These are phyloP conservation scores for Macropis europaea DNA, from an alignment of 2,888 invertebrate genomes.

Conservation along the genomic window DNA sequence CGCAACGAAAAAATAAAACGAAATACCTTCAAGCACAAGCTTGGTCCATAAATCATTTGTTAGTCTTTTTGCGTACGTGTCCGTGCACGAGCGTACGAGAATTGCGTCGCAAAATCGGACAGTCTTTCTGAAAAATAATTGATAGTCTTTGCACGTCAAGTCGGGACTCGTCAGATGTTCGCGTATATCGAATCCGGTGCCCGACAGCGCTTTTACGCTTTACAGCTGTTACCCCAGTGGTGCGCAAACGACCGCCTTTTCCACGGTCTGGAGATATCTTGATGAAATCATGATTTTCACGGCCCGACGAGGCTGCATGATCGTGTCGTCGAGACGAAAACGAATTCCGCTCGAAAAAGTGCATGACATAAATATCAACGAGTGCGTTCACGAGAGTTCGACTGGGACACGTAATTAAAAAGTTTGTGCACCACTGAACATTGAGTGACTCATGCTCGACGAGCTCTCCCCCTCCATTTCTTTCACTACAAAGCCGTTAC, in stretches of 20 bases:
- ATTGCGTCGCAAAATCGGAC: background rate
- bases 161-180: slow-evolving; percentile 2
- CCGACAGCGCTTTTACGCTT: slow-evolving; percentile 31
- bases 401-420: slow-evolving; percentile 14
- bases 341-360: background rate
- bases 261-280: background rate
- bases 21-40: too few relatives aligned
- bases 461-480: slow-evolving; percentile 13
- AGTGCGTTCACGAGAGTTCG: background rate
- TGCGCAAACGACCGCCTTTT: slow-evolving; percentile 12
- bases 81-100: too few relatives aligned
- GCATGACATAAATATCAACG: background rate
- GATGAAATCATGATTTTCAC: background rate
- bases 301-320: background rate
- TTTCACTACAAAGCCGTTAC: slow-evolving; percentile 10
- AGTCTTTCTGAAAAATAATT: slow-evolving; percentile 22
- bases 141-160: slow-evolving; percentile 34
- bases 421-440: slow-evolving; percentile 36
- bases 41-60: background rate
- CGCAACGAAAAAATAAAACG: background rate
- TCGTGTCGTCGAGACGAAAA: background rate
- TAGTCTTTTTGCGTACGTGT: background rate
- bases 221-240: slow-evolving; percentile 35
- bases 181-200: slow-evolving; percentile 37
- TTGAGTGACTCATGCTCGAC: slow-evolving; percentile 35